Percentiles rank a stretch among this genome's conserved stretches.
phyloP scores from a whole-genome alignment of 2,797 vertebrate species.

The Pithecia hirsuta region DNA sequence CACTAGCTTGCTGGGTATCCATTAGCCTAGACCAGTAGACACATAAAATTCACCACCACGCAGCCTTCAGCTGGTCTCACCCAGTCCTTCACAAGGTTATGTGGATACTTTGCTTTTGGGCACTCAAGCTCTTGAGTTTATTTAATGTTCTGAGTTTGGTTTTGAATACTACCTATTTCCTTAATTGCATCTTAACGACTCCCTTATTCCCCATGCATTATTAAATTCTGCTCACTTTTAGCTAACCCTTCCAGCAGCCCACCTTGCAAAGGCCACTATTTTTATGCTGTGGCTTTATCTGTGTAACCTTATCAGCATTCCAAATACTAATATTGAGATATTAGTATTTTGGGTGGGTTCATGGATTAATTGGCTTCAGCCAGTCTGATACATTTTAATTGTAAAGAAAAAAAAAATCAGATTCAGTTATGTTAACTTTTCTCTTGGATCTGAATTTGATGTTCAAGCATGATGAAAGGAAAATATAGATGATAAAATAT shows the following conservation, averaged over 20 bases:
- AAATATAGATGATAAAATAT: background rate
- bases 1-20: background rate
- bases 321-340: background rate
- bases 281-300: background rate
- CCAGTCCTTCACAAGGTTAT: background rate
- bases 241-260: background rate
- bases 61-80: background rate
- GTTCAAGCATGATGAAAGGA: background rate
- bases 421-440: background rate
- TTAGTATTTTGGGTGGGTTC: background rate
- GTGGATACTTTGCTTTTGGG: background rate
- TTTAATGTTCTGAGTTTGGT: constrained; percentile 3
- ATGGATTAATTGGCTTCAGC: background rate
- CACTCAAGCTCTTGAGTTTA: background rate
- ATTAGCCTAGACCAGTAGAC: background rate
- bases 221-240: background rate
- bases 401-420: background rate
- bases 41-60: background rate
- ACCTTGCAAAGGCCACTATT: background rate
- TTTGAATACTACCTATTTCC: background rate
- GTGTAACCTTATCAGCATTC: background rate
- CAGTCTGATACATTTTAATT: background rate
- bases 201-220: background rate
- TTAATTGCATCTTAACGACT: background rate
- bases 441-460: background rate